Base-by-base conservation (phyloP, 2,113 vertebrate species). In the Chloropsis cyanopogon region DNA sequence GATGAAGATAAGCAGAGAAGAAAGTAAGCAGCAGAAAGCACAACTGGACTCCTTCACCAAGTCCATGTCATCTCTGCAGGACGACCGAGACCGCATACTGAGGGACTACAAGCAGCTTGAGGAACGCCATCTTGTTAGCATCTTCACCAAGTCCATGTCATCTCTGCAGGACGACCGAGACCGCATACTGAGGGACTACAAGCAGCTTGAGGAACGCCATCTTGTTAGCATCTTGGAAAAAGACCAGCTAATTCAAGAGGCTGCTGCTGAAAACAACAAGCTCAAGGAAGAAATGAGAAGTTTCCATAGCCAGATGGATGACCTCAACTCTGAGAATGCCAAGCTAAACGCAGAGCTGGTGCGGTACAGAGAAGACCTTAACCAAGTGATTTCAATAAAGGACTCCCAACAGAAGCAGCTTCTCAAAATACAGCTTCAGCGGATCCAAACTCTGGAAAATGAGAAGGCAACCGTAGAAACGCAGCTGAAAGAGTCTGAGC, bases 121-220 rank as follows among this genome's bases (percentile, higher is more conserved):
- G 92, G 98, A 98, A 65, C 98, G 97, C 53, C 99, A 99, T 84
- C 97, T 99, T 23, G 97, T 98, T 92, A 93, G 98, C 47, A 99
- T 99, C 96, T 71, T 99, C 64, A 98, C 98, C 39, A 99, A 98
- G 78, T 98, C 99, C 80, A 99, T 99, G 99, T 98, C 98, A 25
- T 99, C 99, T 28, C 90, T 99, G 90, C 99, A 99, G 96, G 98
- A 99, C 2, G 99, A 99, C 94, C 92, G 99, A 72, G 99, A 99
- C 92, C 88, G 98, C 28, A 96, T 99, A 39, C 94, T 99, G 29
- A 96, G 94, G 78, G 98, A 98, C 63, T 99, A 99, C 96, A 98
- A 97, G 83, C 98, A 99, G 90, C 98, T 99, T 60, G 99, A 99
- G 92, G 98, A 98, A 65, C 98, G 97, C 53, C 99, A 99, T 84